phyloP scores from a whole-genome alignment of 92 coral and sea anemone genomes.

The Blastomussa wellsi region DNA sequence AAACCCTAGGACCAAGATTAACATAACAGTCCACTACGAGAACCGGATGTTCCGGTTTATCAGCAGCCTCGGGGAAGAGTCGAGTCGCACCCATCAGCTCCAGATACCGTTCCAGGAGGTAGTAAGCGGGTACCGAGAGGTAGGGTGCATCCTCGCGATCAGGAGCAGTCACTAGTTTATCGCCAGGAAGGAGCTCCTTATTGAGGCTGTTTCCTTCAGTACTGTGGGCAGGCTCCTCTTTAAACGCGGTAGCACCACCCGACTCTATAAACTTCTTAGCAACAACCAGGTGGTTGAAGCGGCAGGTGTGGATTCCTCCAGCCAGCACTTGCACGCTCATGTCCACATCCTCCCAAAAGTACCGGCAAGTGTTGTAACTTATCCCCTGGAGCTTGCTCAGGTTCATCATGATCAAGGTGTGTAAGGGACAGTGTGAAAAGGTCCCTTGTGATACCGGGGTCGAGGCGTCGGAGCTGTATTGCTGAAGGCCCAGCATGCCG shows the following conservation, averaged over 20 bases:
- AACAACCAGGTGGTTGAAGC: conserved; percentile 80
- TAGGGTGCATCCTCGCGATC: conserved; percentile 86
- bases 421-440: conserved; percentile 76
- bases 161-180: conserved; percentile 85
- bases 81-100: conserved; percentile 76
- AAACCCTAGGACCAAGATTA: conserved; percentile 84
- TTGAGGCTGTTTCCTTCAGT: conserved; percentile 48
- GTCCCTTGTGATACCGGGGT: conserved; percentile 66
- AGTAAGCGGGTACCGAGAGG: conserved; percentile 88
- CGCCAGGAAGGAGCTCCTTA: conserved; percentile 28
- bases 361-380: conserved; percentile 73
- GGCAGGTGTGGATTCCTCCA: conserved; percentile 65
- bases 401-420: conserved; percentile 79
- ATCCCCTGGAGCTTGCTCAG: conserved; percentile 61
- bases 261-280: conserved; percentile 79
- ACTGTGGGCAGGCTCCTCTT: conserved; percentile 61
- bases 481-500: conserved; percentile 82
- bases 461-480: conserved; percentile 74
- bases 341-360: conserved; percentile 85
- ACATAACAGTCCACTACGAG: conserved; percentile 85
- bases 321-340: conserved; percentile 69
- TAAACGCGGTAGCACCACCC: conserved; percentile 69
- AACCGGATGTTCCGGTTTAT: conserved; percentile 76
- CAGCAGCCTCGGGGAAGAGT: conserved; percentile 87
- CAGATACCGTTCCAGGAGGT: conserved; percentile 89